Conservation (phyloP, 53 echinoderm and acorn worm genomes). For the Paracentrotus lividus region DNA sequence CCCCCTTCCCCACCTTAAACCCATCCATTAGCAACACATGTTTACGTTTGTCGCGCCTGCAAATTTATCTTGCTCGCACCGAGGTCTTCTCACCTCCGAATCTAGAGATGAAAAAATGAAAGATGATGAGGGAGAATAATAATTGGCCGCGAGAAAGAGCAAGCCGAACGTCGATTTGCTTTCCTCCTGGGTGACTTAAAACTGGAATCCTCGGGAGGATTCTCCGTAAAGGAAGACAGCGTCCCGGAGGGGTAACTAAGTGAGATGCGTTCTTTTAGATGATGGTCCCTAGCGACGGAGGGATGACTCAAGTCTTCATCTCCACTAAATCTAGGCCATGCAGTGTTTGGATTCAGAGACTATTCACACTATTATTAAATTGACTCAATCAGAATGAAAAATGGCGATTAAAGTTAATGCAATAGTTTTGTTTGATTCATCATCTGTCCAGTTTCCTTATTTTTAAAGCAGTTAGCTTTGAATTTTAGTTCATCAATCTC, state of each 20-base stretch:
- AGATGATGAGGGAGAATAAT: constrained; percentile 18
- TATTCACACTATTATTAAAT: too few species aligned
- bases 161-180: not conserved
- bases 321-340: not conserved
- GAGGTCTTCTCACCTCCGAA: constrained; percentile 25
- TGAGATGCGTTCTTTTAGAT: constrained; percentile 53
- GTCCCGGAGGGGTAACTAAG: constrained; percentile 46
- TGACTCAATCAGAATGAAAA: too few species aligned
- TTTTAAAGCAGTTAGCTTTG: not conserved
- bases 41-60: constrained; percentile 65
- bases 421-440: too few species aligned
- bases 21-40: constrained; percentile 69
- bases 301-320: constrained; percentile 57
- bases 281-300: constrained; percentile 49
- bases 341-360: not conserved
- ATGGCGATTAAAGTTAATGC: too few species aligned
- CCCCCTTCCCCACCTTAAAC: constrained; percentile 42
- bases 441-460: too few species aligned
- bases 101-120: constrained; percentile 4
- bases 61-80: constrained; percentile 15
- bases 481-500: not conserved
- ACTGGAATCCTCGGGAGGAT: constrained; percentile 43
- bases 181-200: constrained; percentile 33
- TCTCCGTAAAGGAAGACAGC: not conserved
- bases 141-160: constrained; percentile 47